Conservation (phyloP, 1,140 invertebrate species). For the Chrysoperla carnea region DNA sequence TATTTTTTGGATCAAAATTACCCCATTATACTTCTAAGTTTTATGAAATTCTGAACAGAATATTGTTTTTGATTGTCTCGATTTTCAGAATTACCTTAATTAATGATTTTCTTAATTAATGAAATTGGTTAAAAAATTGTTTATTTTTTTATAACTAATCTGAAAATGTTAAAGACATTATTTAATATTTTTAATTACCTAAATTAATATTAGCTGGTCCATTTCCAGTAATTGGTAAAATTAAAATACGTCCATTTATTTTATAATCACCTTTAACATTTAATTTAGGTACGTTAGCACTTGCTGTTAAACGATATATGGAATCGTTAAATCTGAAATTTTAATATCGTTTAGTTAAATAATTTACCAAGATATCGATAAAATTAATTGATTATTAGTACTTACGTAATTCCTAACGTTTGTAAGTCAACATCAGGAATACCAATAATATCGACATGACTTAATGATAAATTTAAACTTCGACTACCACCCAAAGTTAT, state of each 20-base stretch:
- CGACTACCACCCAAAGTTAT: constrained; percentile 18
- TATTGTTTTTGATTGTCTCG: too few relatives aligned
- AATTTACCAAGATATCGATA: too few relatives aligned
- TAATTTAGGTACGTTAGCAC: constrained; percentile 14
- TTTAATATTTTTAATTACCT: not conserved
- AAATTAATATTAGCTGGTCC: constrained; percentile 23
- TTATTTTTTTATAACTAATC: too few relatives aligned
- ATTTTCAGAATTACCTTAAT: too few relatives aligned
- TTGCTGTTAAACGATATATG: constrained; percentile 7
- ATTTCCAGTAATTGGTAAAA: constrained; percentile 22
- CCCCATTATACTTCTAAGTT: too few relatives aligned
- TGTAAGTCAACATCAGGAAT: constrained; percentile 2
- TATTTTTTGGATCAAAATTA: too few relatives aligned
- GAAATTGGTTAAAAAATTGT: too few relatives aligned
- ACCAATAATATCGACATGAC: constrained; percentile 4
- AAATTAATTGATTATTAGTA: too few relatives aligned
- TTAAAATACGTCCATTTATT: constrained; percentile 20
- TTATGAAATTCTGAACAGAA: too few relatives aligned
- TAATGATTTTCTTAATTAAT: too few relatives aligned
- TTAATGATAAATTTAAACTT: constrained; percentile 3
- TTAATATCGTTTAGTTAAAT: too few relatives aligned
- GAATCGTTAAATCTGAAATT: constrained; percentile 1
- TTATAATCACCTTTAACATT: constrained; percentile 21
- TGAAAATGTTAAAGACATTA: too few relatives aligned
- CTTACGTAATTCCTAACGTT: constrained; percentile 2